Conservation (phyloP, 2,113 vertebrate species). For the Sinocyclocheilus grahami region DNA sequence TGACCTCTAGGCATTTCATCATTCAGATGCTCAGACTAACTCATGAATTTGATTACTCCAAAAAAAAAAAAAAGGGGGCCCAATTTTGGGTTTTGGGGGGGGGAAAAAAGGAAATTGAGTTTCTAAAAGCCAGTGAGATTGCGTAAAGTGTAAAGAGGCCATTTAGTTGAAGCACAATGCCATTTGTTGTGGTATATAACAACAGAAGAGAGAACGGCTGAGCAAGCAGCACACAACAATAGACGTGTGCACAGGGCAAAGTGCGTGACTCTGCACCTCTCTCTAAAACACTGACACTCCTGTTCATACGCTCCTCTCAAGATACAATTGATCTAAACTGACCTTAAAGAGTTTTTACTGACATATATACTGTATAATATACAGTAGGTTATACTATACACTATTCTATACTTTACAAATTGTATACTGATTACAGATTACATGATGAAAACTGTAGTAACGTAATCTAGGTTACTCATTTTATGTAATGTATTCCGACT, state of each 20-base stretch:
- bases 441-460: too few relatives aligned
- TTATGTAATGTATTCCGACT: too few relatives aligned
- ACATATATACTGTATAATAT: not conserved
- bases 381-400: not conserved
- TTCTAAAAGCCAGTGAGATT: not conserved
- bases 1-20: not conserved
- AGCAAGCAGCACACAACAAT: conserved; percentile 64
- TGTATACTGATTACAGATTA: too few relatives aligned
- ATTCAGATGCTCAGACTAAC: conserved; percentile 7
- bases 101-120: not conserved
- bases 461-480: too few relatives aligned
- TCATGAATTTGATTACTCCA: conserved; percentile 14
- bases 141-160: not conserved
- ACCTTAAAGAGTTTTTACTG: not conserved
- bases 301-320: conserved; percentile 6
- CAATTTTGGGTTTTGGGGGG: not conserved
- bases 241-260: conserved; percentile 45
- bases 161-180: conserved; percentile 39
- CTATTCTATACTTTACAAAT: not conserved
- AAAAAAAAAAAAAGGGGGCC: not conserved
- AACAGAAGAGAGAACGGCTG: conserved; percentile 69
- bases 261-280: conserved; percentile 59
- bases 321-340: not conserved
- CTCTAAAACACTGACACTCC: conserved; percentile 37
- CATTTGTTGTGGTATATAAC: conserved; percentile 64